phyloP scores from a whole-genome alignment of 2,113 vertebrate genomes.

The Noctilio leporinus region DNA sequence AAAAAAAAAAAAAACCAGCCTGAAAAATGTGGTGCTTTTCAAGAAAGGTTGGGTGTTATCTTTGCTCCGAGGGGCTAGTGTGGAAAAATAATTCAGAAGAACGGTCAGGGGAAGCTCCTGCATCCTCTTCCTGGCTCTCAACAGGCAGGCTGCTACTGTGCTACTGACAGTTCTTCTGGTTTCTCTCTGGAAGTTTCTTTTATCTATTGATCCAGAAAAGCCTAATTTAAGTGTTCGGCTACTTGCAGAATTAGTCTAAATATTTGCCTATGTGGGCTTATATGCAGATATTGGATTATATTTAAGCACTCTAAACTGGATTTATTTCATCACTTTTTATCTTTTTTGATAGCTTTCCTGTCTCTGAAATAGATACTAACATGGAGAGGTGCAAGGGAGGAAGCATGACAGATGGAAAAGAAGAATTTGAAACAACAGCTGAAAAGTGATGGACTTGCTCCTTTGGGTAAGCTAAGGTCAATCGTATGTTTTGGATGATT shows the following conservation, averaged over 20 bases:
- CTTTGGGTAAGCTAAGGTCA: not conserved
- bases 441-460: not conserved
- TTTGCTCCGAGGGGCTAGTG: not conserved
- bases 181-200: not conserved
- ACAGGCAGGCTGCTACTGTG: not conserved
- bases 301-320: not conserved
- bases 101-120: not conserved
- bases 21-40: conserved; percentile 33
- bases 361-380: not conserved
- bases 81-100: conserved; percentile 7
- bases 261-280: not conserved
- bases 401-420: not conserved
- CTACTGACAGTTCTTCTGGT: not conserved
- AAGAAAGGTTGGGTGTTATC: conserved; percentile 34
- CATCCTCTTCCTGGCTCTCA: not conserved
- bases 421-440: not conserved
- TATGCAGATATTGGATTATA: not conserved
- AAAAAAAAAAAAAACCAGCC: conserved; percentile 57
- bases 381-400: not conserved
- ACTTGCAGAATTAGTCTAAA: not conserved
- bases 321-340: not conserved
- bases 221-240: not conserved
- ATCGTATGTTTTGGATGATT: not conserved
- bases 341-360: not conserved
- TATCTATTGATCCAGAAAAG: not conserved